These are phyloP conservation scores for Pristis pectinata DNA, from an alignment of 2,797 vertebrate genomes.

Conservation along the genomic window DNA sequence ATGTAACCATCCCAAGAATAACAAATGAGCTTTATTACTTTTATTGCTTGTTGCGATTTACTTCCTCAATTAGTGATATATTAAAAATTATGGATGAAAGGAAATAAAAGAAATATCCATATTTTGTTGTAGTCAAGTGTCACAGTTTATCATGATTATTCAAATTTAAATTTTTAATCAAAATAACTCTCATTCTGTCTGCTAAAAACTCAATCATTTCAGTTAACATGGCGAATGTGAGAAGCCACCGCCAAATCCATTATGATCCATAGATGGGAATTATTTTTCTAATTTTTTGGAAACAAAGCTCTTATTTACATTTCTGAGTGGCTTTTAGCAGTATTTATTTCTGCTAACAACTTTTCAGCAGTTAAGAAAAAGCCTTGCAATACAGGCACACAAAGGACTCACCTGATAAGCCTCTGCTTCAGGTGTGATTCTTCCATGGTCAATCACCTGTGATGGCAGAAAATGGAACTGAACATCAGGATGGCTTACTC, in stretches of 20 bases:
- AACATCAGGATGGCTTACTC: constrained; percentile 78
- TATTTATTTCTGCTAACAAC: neutral
- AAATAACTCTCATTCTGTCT: neutral
- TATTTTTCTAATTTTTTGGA: too few species aligned
- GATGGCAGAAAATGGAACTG: constrained; percentile 96
- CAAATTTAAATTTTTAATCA: neutral
- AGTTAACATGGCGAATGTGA: neutral
- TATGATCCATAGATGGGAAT: neutral
- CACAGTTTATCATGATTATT: neutral
- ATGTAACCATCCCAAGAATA: neutral
- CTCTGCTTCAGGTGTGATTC: constrained; percentile 69
- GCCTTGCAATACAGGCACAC: too few species aligned
- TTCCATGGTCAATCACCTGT: constrained; percentile 89
- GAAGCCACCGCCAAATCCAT: neutral
- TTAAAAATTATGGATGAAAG: neutral
- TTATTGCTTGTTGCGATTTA: too few species aligned
- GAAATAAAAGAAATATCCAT: neutral
- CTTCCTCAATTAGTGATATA: neutral
- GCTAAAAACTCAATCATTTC: neutral
- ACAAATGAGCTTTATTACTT: neutral
- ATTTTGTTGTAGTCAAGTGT: neutral
- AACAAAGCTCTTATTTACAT: neutral
- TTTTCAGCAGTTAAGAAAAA: neutral
- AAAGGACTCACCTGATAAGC: constrained; percentile 77
- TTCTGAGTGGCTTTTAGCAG: neutral